Conservation (phyloP, 2,113 vertebrate genomes). For the Plecotus auritus region DNA sequence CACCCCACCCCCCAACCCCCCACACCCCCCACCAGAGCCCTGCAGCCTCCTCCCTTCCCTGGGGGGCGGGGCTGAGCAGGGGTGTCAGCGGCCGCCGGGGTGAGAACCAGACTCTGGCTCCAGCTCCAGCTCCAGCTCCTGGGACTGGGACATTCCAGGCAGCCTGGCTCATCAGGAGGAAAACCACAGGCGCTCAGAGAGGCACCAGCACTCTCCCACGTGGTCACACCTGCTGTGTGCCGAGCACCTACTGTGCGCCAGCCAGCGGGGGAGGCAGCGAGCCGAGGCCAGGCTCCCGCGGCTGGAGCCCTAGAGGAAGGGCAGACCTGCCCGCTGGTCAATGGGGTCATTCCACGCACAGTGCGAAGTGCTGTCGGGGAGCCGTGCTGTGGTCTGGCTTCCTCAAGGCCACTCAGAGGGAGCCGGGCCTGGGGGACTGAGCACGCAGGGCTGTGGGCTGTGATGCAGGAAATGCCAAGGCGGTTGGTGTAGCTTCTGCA, state of each 20-base stretch:
- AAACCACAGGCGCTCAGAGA: constrained; percentile 44
- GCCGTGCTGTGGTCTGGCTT: not conserved
- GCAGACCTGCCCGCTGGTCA: too few relatives aligned
- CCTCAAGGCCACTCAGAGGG: not conserved
- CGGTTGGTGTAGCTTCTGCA: too few relatives aligned
- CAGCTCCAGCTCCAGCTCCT: not conserved
- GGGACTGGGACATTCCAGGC: constrained; percentile 60
- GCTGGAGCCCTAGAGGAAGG: not conserved
- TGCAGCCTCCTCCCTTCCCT: not conserved
- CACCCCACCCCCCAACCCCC: not conserved
- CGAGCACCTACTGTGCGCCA: not conserved
- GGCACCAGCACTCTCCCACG: not conserved
- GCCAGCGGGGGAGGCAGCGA: not conserved
- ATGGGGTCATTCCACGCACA: rapidly evolving
- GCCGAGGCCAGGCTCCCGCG: not conserved
- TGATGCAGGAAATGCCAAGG: not conserved
- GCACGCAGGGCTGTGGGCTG: not conserved
- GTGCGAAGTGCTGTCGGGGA: rapidly evolving
- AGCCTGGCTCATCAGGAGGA: constrained; percentile 1
- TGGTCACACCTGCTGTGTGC: not conserved
- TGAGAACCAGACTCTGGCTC: not conserved
- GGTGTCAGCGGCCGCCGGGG: not conserved
- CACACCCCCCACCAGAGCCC: not conserved
- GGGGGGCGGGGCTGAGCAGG: not conserved
- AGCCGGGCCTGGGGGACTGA: not conserved